A percentile compares a stretch with the other conserved stretches of the same genome.
Conservation (phyloP, 2,797 vertebrate species). For the Mus spretus region DNA sequence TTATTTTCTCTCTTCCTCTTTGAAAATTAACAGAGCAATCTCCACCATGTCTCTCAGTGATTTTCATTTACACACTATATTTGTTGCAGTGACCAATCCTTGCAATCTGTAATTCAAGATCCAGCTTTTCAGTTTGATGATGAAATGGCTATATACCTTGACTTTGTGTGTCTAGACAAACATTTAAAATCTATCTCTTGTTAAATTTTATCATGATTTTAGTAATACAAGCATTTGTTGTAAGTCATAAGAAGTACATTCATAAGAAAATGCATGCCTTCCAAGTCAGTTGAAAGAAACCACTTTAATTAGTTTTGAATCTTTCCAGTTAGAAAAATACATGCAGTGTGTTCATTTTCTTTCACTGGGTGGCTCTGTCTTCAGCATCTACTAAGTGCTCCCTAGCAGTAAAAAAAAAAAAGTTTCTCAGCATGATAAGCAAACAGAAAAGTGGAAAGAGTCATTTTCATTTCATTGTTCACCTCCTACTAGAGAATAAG, state of each 20-base stretch:
- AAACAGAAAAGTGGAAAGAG: background rate
- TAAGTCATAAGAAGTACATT: background rate
- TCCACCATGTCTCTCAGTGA: background rate
- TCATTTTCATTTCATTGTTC: background rate
- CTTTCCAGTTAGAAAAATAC: background rate
- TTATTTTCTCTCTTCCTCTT: background rate
- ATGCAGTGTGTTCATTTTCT: background rate
- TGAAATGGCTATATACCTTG: background rate
- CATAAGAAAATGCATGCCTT: background rate
- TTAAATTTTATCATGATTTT: constrained; percentile 37
- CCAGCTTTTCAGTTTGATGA: background rate
- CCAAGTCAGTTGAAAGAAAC: background rate
- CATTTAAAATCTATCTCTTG: background rate
- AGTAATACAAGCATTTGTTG: background rate
- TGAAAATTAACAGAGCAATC: background rate
- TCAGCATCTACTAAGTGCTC: background rate
- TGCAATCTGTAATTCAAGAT: background rate
- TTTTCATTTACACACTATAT: background rate
- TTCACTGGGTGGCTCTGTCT: background rate
- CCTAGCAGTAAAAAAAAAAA: background rate
- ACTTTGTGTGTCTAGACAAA: background rate
- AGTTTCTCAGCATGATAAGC: background rate
- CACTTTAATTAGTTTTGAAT: background rate
- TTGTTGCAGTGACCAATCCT: background rate
- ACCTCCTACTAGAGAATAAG: background rate